Conservation (phyloP, 2,113 vertebrate species). For the Oxygymnocypris stewartii region DNA sequence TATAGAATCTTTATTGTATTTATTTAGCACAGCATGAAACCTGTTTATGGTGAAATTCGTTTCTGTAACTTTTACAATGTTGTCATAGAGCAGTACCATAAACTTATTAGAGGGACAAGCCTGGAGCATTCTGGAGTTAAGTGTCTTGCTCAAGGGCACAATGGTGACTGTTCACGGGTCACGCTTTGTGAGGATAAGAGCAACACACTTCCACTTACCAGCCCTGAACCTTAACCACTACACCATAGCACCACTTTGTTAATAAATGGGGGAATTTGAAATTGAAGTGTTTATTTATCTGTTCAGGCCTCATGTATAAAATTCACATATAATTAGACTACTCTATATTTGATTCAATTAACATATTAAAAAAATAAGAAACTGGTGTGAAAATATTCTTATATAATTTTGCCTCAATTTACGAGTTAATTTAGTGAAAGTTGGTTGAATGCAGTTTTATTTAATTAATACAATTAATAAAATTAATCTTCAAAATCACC, state of each 20-base stretch:
- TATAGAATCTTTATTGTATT: conserved; percentile 14
- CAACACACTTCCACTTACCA: not conserved
- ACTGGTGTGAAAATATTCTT: not conserved
- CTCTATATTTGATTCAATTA: not conserved
- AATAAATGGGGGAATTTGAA: not conserved
- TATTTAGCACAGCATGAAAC: conserved; percentile 24
- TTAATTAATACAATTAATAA: not conserved
- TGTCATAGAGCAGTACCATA: conserved; percentile 7
- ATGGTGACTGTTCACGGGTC: not conserved
- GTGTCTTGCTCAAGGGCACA: not conserved
- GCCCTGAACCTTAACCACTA: not conserved
- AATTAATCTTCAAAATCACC: not conserved
- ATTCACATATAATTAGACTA: not conserved
- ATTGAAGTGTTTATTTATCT: not conserved
- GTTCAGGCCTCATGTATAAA: not conserved
- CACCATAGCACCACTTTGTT: not conserved
- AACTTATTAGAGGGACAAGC: conserved; percentile 3
- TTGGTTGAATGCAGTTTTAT: not conserved
- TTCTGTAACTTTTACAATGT: conserved; percentile 14
- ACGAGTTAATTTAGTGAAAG: not conserved
- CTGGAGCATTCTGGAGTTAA: not conserved
- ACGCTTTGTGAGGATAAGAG: not conserved
- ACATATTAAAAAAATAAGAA: not conserved
- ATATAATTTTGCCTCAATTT: not conserved
- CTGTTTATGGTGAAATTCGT: conserved; percentile 10